These are phyloP conservation scores for Crotalus tigris DNA, from an alignment of 2,113 vertebrate species.

Conservation along the genomic window DNA sequence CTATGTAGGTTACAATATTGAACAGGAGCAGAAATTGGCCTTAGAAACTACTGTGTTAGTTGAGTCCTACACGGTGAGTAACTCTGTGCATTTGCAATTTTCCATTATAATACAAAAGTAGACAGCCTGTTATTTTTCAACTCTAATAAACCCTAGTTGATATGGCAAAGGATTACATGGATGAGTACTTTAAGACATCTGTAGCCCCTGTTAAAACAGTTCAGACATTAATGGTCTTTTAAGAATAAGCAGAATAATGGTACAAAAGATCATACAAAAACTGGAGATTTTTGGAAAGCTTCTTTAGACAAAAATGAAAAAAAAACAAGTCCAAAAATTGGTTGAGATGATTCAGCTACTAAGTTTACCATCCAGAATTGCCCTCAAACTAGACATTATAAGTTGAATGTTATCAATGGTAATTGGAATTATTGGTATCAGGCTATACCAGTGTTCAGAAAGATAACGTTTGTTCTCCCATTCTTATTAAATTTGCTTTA, in stretches of 20 bases:
- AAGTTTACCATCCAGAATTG: not conserved
- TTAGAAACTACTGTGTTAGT: slow-evolving; percentile 97
- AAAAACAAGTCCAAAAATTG: not conserved
- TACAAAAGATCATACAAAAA: not conserved
- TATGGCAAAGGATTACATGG: not conserved
- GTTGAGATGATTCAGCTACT: not conserved
- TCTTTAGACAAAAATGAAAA: not conserved
- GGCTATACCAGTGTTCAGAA: not conserved
- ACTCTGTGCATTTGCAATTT: not conserved
- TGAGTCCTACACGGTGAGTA: slow-evolving; percentile 93
- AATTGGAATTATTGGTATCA: not conserved
- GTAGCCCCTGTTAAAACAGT: not conserved
- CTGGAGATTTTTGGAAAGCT: not conserved
- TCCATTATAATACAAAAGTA: not conserved
- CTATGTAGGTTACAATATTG: slow-evolving; percentile 98
- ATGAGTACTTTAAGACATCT: not conserved
- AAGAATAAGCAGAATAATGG: not conserved
- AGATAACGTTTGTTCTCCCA: not conserved
- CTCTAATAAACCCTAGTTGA: not conserved
- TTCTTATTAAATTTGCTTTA: not conserved
- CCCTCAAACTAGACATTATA: not conserved
- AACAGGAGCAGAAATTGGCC: slow-evolving; percentile 96
- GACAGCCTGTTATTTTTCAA: not conserved
- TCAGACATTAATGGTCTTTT: not conserved
- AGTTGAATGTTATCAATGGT: not conserved